phyloP scores from a whole-genome alignment of 1,140 invertebrate species.

The Coboldia fuscipes region DNA sequence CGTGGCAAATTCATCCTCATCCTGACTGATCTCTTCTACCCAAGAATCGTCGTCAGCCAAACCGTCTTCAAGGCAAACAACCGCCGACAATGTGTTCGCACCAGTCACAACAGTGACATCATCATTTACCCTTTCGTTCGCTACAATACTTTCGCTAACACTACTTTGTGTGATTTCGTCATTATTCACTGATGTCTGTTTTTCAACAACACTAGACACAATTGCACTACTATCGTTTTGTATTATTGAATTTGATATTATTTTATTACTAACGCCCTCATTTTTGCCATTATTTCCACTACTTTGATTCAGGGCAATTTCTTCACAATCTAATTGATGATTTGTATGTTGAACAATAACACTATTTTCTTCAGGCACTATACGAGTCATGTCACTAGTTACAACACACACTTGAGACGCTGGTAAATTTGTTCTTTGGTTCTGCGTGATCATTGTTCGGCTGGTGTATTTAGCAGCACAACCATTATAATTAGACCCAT shows the following conservation, averaged over 20 bases:
- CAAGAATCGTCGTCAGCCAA: constrained; percentile 70
- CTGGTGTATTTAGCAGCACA: constrained; percentile 54
- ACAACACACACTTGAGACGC: constrained; percentile 37
- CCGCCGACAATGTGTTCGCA: constrained; percentile 35
- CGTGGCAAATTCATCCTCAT: constrained; percentile 33
- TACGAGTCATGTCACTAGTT: constrained; percentile 44
- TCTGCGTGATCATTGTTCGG: constrained; percentile 69
- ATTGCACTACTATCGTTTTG: neutral
- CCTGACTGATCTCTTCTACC: constrained; percentile 63
- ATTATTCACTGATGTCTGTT: neutral
- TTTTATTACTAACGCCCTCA: neutral
- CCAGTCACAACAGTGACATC: constrained; percentile 39
- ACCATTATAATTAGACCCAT: constrained; percentile 20
- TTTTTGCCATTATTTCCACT: neutral
- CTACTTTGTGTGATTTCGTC: no score
- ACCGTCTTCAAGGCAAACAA: constrained; percentile 61
- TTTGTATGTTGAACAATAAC: constrained; percentile 12
- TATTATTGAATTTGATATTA: neutral
- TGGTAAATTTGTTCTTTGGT: constrained; percentile 12
- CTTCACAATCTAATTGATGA: no score
- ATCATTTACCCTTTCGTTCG: constrained; percentile 6
- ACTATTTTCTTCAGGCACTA: constrained; percentile 26
- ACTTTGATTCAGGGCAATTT: no score
- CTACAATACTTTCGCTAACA: neutral
- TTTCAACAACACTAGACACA: no score